Base-by-base conservation (phyloP, 2,888 invertebrate genomes). In the Drosophila falleni region DNA sequence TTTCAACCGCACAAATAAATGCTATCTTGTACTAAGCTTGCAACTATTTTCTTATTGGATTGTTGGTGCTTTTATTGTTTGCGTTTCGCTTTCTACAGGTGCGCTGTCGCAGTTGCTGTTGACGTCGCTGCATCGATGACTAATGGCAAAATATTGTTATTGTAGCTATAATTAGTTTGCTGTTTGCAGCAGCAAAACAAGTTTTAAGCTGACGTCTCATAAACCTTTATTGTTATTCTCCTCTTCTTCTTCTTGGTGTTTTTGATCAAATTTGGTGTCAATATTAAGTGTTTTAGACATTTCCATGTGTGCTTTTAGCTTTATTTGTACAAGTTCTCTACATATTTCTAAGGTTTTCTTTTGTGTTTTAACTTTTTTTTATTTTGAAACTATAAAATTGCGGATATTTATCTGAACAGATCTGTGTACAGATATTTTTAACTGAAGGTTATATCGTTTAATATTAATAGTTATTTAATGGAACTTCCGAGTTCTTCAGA, bases 41-140 rank as follows among this genome's bases (percentile, higher is more conserved):
- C 76, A 70, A 80, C 80, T 61, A 75, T 69, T 76, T 75, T 74
- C 69, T 59, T 65, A 80, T 80, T 80, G 56, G 55, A 68, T 47
- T 54, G 26, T 60, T 55, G 42, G 16, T 19, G 42, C 39, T 47
- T 74, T 76, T 61, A 67, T 85, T 87, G 74, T 80, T 71, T 71
- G 74, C 60, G 41, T 56, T 69, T 75, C 67, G 74, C 89, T 85
- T 81, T 89, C 83, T 80, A 87, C 90, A 89, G 88, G 90, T 84
- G 85, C 74, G 59, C 65, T 46, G 49, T 5, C 3, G 37, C 13
- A 26, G 75, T 9, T 6, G 19, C 11, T 13, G 42, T 16, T 2
- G 6, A 15, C 9, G 73, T 29, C 51, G 71, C 63, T 50, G 54
- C 56, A 39, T 53, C 73, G 71, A 74, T 89, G 89, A 90, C 86